Conservation (phyloP, 1,140 invertebrate species). For the Doryteuthis pealeii region DNA sequence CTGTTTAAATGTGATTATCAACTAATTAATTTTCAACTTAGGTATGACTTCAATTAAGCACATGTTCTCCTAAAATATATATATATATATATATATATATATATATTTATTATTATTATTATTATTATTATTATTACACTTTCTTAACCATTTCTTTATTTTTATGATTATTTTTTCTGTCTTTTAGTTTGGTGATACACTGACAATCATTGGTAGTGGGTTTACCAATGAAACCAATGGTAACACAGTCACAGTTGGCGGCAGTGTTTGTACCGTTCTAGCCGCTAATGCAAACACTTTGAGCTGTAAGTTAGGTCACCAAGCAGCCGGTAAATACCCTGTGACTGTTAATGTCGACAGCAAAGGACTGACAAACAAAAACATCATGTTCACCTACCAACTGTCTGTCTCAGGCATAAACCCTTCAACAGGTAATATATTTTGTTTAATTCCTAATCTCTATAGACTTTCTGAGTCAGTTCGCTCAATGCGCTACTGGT, state of each 20-base stretch:
- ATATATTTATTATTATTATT: no score
- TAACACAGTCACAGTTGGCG: slow-evolving; percentile 33
- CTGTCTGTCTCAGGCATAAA: slow-evolving; percentile 24
- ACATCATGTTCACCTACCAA: slow-evolving; percentile 36
- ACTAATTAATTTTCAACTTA: no score
- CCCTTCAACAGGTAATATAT: slow-evolving; percentile 35
- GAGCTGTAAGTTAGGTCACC: slow-evolving; percentile 32
- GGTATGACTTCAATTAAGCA: no score
- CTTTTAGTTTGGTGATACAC: background rate
- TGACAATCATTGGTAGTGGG: slow-evolving; percentile 33
- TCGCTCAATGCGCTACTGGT: no score
- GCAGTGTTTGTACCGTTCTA: slow-evolving; percentile 25
- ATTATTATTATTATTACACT: no score
- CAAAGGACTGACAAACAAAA: slow-evolving; percentile 31
- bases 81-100: no score
- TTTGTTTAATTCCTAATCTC: no score
- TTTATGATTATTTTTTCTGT: background rate
- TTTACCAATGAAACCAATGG: slow-evolving; percentile 22
- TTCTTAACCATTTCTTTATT: no score
- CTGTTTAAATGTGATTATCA: no score
- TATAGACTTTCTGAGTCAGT: no score
- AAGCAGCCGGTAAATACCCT: slow-evolving; percentile 29
- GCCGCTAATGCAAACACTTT: slow-evolving; percentile 24
- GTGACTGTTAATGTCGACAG: slow-evolving; percentile 31
- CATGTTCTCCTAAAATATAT: no score